Conservation (phyloP, 2,888 invertebrate species). For the Mimas tiliae region DNA sequence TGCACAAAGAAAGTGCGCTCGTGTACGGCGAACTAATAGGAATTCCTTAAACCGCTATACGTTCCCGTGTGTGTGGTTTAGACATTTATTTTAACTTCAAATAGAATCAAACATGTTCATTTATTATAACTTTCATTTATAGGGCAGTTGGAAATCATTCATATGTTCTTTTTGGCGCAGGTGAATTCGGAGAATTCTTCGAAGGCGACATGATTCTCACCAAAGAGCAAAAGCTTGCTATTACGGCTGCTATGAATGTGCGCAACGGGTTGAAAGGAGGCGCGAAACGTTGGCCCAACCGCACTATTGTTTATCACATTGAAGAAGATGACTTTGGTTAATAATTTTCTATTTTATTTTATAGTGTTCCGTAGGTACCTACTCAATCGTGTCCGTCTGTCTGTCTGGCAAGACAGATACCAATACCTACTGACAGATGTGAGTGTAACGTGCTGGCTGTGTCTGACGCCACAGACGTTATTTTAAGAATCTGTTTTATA, state of each 20-base stretch:
- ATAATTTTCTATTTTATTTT: constrained; percentile 32
- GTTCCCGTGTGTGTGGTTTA: not conserved
- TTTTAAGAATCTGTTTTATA: too few relatives aligned
- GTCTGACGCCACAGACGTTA: too few relatives aligned
- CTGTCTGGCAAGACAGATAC: too few relatives aligned
- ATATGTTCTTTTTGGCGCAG: constrained; percentile 31
- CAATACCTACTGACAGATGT: too few relatives aligned
- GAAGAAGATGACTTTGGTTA: constrained; percentile 73
- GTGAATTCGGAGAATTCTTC: constrained; percentile 72
- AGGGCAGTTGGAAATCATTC: not conserved
- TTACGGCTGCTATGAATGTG: constrained; percentile 49
- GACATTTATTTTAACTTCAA: not conserved
- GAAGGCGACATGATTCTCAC: constrained; percentile 81
- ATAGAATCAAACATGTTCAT: not conserved
- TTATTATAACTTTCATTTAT: not conserved
- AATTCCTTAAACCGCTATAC: constrained; percentile 8
- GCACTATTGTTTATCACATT: constrained; percentile 72
- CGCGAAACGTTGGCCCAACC: constrained; percentile 75
- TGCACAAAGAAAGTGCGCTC: not conserved
- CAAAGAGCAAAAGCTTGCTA: constrained; percentile 53
- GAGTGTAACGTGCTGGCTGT: too few relatives aligned
- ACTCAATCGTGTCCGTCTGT: too few relatives aligned
- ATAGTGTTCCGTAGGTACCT: not conserved
- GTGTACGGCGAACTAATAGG: constrained; percentile 6
- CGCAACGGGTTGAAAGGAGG: constrained; percentile 74